Base-by-base conservation (phyloP, 2,113 vertebrate species). In the Eolophus roseicapilla region DNA sequence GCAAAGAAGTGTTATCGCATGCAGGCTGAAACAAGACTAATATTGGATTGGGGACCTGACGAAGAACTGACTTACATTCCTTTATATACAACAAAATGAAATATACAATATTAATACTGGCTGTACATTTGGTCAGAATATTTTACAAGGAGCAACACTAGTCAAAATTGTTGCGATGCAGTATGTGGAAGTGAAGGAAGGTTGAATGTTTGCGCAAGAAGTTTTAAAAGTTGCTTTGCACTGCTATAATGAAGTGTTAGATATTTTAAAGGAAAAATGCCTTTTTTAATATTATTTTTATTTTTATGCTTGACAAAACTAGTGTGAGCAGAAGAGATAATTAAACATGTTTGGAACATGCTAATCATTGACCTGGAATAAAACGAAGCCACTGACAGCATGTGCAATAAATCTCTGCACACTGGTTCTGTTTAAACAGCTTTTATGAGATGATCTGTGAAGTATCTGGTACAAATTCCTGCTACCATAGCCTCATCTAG, bases 71-170 rank as follows among this genome's bases (percentile, higher is more conserved):
- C 96, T 94, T 92, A 96, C 97, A 92, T 92, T 97, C 97, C 97
- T 78, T 94, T 98, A 98, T 98, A 92, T 98, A 98, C 97, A 98
- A 93, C 80, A 63, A 75, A 96, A 94, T 96, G 96, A 96, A 97
- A 95, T 94, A 82, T 92, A 97, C 97, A 97, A 37, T 91, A 96
- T 94, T 94, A 90, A 88, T 92, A 74, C 91, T 52, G 92, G 90
- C 95, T 94, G 97, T 76, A 92, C 95, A 90, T 92, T 96, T 91
- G 96, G 97, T 95, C 93, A 76, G 95, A 91, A 46, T 47, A 86
- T 86, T 87, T 91, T 93, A 77, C 91, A 93, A 78, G 95, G 94
- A 91, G 82, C 5, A 11, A 77, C 78, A n/a, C 46, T 28, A 43
- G 75, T n/a, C 71, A 88, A 93, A 94, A 95, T 82, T 69, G 49